Base-by-base conservation (phyloP, 2,113 vertebrate genomes). In the Epinephelus cyanopodus region DNA sequence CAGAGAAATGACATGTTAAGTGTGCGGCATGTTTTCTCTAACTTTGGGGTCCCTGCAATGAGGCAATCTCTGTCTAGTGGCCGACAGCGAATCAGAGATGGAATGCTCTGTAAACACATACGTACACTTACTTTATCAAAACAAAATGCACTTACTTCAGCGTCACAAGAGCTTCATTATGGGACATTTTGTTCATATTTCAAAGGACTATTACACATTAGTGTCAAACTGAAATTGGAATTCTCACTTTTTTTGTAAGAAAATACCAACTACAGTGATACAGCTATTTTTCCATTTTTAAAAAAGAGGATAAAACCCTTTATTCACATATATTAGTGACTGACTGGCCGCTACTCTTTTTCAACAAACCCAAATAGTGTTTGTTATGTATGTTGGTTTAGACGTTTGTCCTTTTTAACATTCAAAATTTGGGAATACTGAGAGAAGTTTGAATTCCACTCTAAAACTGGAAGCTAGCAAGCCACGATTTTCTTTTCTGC, bases 11-110 rank as follows among this genome's bases (percentile, higher is more conserved):
- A 92, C 91, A 90, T 78, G 85, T 84, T 88, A 91, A 93, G 90
- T 90, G 87, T 75, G 81, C 37, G 47, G 78, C 89, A 90, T 90
- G 88, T 96, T 97, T 97, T 95, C 83, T 81, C 79, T 62, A 25
- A 83, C 84, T 74, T 81, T 37, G 77, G 85, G 80, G 75, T 90
- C 73, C 60, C 4, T 2, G 87, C 89, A 83, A 77, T 89, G 85
- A 89, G 89, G 79, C 88, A 87, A 87, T 88, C 83, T 82, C 67
- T 86, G 85, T 92, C 75, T 72, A 29, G 72, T 23, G 72, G 72
- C 76, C 63, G n/a, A 13, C 64, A 25, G 80, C 27, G 21, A 60
- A 52, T 66, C 42, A 62, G 47, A 81, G 54, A 50, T 37, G 67
- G 85, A 84, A 66, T 27, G 50, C 57, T 82, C 54, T 74, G 13